Evolutionary conservation across 2,113 vertebrate genomes (phyloP), one percentile per base, ranked within the genome.

Genomic region (Oncorhynchus kisutch): DNA sequence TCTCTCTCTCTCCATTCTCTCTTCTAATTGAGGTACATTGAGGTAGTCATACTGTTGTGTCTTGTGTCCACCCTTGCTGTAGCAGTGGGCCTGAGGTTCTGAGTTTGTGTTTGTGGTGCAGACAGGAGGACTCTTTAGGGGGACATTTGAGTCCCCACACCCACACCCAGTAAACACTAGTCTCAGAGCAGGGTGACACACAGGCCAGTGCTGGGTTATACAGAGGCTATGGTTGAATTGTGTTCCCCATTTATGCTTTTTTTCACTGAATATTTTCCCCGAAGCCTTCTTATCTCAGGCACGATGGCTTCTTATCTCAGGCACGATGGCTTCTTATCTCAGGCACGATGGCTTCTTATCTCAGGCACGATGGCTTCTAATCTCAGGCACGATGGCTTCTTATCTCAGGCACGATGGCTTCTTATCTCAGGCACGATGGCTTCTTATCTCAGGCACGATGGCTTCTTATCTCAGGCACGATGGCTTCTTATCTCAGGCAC

Each of bases 221-320:
- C 59, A 22, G 59, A 62, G 59, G 59, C 20, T 62, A 22, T 22
- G 6, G 18, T 54, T 54, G 16, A 54, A 54, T 54, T 62, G 59
- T 62, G 8, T 7, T 62, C 59, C n/a, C 2, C 2, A 62, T 62
- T 13, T 45, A 45, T 45, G 39, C 9, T 8, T 24, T 22, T 9
- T 1, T 5, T 22, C 59, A 9, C 51, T 3, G 59, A 62, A 4
- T 68, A 7, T 62, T 39, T 62, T 85, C 62, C 70, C 11, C 66
- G 66, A 64, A 67, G 76, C 29, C 69, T 71, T 71, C 71, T 81
- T 70, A 49, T 62, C 27, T 22, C 67, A 72, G 72, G 69, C 25
- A 78, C 11, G 54, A 59, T 71, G 31, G 20, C 25, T 25, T 25
- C 25, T 25, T 25, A 25, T 25, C 25, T 25, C 25, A 25, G 25